Conservation (phyloP, 2,797 vertebrate genomes). For the Ctenopoma kingsleyae region DNA sequence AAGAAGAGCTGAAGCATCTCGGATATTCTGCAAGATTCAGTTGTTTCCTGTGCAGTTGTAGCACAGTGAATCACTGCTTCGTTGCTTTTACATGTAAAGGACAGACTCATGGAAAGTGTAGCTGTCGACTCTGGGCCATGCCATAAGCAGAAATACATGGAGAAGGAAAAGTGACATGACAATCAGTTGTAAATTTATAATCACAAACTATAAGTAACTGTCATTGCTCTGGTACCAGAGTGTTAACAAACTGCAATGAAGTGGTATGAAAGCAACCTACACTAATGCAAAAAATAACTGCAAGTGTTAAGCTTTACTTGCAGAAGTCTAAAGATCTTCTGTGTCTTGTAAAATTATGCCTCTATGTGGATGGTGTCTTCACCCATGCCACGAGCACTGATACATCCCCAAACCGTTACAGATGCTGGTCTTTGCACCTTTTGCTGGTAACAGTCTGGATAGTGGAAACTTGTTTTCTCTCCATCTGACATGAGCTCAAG, state of each 20-base stretch:
- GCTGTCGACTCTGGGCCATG: neutral
- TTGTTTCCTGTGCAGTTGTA: constrained; percentile 12
- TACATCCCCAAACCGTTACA: no score
- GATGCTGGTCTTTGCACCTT: no score
- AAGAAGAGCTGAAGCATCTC: constrained; percentile 28
- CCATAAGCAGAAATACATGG: neutral
- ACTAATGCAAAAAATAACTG: neutral
- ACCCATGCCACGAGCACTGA: no score
- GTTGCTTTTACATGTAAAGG: constrained; percentile 25
- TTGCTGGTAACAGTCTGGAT: no score
- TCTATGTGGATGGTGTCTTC: no score
- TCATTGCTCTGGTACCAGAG: no score
- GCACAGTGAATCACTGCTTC: constrained; percentile 15
- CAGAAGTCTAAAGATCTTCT: constrained; percentile 33
- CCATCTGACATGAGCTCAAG: no score
- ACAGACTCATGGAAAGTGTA: neutral
- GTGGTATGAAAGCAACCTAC: constrained; percentile 10
- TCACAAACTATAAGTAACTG: neutral
- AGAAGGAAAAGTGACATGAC: neutral
- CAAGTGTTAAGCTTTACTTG: constrained; percentile 9
- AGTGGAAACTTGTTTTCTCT: no score
- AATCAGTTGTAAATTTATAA: neutral
- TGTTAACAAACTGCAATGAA: neutral
- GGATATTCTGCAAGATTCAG: constrained; percentile 22
- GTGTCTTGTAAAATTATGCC: neutral